phyloP scores from a whole-genome alignment of 1,140 invertebrate genomes.

The Oppia nitens region DNA sequence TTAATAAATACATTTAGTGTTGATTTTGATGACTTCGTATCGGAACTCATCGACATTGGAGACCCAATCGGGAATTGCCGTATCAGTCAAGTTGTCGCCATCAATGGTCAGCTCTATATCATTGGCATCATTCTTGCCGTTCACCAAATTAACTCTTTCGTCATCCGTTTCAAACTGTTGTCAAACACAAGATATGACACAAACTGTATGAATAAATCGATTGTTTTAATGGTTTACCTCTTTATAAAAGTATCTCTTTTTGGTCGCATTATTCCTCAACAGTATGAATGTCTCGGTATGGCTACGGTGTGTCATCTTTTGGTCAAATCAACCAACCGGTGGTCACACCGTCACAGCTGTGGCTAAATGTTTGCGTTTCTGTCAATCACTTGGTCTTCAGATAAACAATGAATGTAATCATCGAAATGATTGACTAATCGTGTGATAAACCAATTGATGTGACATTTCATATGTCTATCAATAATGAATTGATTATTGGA shows the following conservation, averaged over 20 bases:
- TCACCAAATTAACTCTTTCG: conserved; percentile 12
- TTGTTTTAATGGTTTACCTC: conserved; percentile 5
- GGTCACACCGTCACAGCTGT: too few relatives aligned
- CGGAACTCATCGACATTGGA: conserved; percentile 13
- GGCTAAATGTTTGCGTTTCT: too few relatives aligned
- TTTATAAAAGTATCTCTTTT: conserved; percentile 12
- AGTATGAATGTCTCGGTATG: conserved; percentile 12
- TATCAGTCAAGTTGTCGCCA: background rate
- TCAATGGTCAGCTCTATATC: conserved; percentile 1
- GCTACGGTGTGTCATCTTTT: conserved; percentile 10
- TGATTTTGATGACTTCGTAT: conserved; percentile 13
- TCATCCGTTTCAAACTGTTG: conserved; percentile 10
- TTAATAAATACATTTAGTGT: conserved; percentile 10
- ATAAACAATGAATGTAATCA: too few relatives aligned
- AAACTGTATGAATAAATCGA: background rate
- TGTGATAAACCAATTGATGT: too few relatives aligned
- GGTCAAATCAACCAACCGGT: too few relatives aligned
- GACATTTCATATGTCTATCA: too few relatives aligned
- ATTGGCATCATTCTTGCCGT: conserved; percentile 1
- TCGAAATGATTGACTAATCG: too few relatives aligned
- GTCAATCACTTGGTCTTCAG: too few relatives aligned
- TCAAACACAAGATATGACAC: background rate
- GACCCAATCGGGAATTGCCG: conserved; percentile 8
- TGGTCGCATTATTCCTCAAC: conserved; percentile 11
- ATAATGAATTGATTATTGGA: too few relatives aligned